Evolutionary conservation across 2,113 vertebrate genomes (phyloP), one percentile per base, ranked within the genome.

Genomic region (Struthidea cinerea): DNA sequence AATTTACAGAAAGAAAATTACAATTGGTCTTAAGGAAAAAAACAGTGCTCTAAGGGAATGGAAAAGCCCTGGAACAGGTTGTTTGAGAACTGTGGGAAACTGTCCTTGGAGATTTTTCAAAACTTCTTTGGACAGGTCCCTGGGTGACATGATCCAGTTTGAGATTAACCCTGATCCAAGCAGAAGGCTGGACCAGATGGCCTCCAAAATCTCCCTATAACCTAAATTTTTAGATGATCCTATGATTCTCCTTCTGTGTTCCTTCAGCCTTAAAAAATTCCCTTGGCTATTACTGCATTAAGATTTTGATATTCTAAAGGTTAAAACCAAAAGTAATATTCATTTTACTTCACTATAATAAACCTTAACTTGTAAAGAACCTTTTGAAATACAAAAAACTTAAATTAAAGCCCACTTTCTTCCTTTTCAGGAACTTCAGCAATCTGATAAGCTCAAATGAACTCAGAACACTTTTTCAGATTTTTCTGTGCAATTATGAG

Each of bases 81-180:
- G 82, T 41, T 78, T 1, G 1, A 83, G 41, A 94, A 65, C 92
- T 61, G 75, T 94, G 63, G 79, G 85, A 95, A 95, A 93, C 47
- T 75, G 78, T 94, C 84, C 93, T 96, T 94, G 94, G 96, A 96
- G 92, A 76, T 68, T 93, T 94, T 92, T 96, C 96, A 95, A 90
- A 93, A 57, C 71, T 90, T 93, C 52, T 24, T 57, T 93, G 85
- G 88, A 93, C 70, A 90, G 77, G 46, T 79, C 92, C 75, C 90
- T 92, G 55, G 50, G 59, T 5, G 55, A 93, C 63, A 92, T 14
- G 90, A 90, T 96, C 90, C 82, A 86, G 83, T 83, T 96, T 93
- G 85, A 94, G 79, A 94, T 92, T 92, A 95, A 85, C 88, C 71
- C 37, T 88, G 90, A 85, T 92, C 71, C 88, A 90, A 94, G 95